Percentiles rank a stretch among this genome's conserved stretches.
Conservation (phyloP, 2,113 vertebrate genomes). For the Dermatemys mawii region DNA sequence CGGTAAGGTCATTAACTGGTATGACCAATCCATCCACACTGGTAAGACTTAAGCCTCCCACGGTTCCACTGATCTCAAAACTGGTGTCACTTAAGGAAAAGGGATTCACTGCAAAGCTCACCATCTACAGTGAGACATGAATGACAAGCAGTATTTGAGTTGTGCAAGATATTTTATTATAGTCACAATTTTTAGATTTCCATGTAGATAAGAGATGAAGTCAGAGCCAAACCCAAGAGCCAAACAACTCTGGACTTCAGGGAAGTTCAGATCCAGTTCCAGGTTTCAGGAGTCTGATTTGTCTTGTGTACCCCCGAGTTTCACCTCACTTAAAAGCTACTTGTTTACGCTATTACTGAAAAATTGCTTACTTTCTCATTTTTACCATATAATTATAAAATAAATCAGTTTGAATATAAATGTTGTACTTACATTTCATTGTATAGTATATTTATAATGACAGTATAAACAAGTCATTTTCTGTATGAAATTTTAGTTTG, state of each 20-base stretch:
- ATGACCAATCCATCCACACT: slow-evolving; percentile 81
- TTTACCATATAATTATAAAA: too few relatives aligned
- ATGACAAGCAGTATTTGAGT: background rate
- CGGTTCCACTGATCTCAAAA: slow-evolving; percentile 82
- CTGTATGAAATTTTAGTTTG: too few relatives aligned
- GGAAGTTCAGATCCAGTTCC: background rate
- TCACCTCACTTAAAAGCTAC: too few relatives aligned
- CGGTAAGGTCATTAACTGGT: slow-evolving; percentile 82
- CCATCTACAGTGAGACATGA: slow-evolving; percentile 82
- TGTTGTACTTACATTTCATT: too few relatives aligned
- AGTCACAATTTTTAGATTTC: background rate
- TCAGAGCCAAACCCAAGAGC: background rate
- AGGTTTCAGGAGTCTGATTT: background rate
- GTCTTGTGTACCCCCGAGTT: too few relatives aligned
- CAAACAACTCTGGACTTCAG: background rate
- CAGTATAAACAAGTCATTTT: too few relatives aligned
- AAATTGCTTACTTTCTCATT: too few relatives aligned
- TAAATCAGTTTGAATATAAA: too few relatives aligned
- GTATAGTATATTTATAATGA: too few relatives aligned
- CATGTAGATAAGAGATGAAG: background rate
- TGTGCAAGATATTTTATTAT: background rate
- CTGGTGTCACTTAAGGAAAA: slow-evolving; percentile 78
- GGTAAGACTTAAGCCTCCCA: slow-evolving; percentile 87
- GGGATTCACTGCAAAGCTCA: slow-evolving; percentile 89
- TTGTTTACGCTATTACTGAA: too few relatives aligned